Evolutionary conservation across 1,140 invertebrate genomes (phyloP).

Genomic region (Drosophila pandora): DNA sequence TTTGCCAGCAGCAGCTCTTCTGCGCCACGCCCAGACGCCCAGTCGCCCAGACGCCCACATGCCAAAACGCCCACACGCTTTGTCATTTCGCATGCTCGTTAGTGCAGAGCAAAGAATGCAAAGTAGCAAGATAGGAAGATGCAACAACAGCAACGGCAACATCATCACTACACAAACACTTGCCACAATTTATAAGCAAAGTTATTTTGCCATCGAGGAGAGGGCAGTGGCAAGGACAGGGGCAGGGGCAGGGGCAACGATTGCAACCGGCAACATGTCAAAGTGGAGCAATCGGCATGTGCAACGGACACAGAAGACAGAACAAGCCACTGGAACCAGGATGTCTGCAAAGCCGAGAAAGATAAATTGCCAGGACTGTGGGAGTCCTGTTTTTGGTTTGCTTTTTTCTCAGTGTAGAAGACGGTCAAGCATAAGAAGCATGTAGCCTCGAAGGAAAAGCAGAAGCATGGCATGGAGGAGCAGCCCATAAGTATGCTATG

Average conservation of each 20-base stretch:
- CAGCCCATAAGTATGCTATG: constrained; percentile 72
- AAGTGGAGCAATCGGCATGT: constrained; percentile 79
- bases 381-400: neutral
- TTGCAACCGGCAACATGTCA: constrained; percentile 71
- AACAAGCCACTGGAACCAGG: constrained; percentile 16
- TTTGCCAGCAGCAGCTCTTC: constrained; percentile 23
- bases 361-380: neutral
- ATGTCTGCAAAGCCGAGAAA: neutral
- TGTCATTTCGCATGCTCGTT: constrained; percentile 81
- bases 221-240: neutral
- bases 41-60: constrained; percentile 24
- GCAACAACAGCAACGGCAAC: constrained; percentile 34
- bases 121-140: constrained; percentile 63
- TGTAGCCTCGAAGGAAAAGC: constrained; percentile 39
- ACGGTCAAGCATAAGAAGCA: constrained; percentile 69
- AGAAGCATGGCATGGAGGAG: constrained; percentile 1
- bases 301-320: constrained; percentile 43
- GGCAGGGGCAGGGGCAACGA: constrained; percentile 19
- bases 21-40: neutral
- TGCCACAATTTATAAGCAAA: constrained; percentile 81
- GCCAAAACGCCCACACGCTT: constrained; percentile 55
- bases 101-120: constrained; percentile 74
- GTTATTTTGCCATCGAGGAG: constrained; percentile 59
- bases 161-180: constrained; percentile 67
- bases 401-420: constrained; percentile 8